Base-by-base conservation (phyloP, 2,888 invertebrate species). In the Hydroisotoma schaefferi region DNA sequence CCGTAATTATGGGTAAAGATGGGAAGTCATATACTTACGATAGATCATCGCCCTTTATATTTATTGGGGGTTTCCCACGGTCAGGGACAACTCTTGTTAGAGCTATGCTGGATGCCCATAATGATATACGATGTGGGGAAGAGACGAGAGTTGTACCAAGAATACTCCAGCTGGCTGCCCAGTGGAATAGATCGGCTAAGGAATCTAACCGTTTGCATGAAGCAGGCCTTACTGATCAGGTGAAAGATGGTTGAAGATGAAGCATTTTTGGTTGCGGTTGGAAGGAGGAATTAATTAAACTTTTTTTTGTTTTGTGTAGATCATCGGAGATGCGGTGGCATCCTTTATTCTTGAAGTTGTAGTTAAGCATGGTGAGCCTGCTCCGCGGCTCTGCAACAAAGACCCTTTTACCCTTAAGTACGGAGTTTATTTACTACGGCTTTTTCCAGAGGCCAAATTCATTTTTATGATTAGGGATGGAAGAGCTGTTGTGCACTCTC, bases 381-480 rank as follows among this genome's bases (percentile, higher is more conserved):
- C 98, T 55, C 86, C 90, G 63, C 82, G 95, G 54, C 84, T 98
- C 67, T 99, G 99, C 82, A 99, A 99, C 82, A 99, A 99, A 80
- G 99, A 99, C 80, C 99, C 99, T 54, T 86, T 99, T 72, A 95
- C 95, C 59, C 84, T 99, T 72, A 97, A 97, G 81, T 94, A 94
- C 84, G 94, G 94, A 75, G 87, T 88, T 55, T 98, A 93, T 78
- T 87, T 99, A 74, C 85, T 90, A 67, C 89, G 92, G 76, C 82
- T 99, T 63, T 99, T 99, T 80, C 98, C 99, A 47, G 94, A 94
- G 77, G 89, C 95, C 61, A 97, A 97, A 80, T 99, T 95, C 80
- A 83, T 99, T 73, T 91, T 98, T 79, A 95, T 98, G 94, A 87
- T 98, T 73, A 87, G 99, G 67, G 99, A 99, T 78, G 98, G 98